Conservation (phyloP, 2,113 vertebrate genomes). For the Rutilus rutilus region DNA sequence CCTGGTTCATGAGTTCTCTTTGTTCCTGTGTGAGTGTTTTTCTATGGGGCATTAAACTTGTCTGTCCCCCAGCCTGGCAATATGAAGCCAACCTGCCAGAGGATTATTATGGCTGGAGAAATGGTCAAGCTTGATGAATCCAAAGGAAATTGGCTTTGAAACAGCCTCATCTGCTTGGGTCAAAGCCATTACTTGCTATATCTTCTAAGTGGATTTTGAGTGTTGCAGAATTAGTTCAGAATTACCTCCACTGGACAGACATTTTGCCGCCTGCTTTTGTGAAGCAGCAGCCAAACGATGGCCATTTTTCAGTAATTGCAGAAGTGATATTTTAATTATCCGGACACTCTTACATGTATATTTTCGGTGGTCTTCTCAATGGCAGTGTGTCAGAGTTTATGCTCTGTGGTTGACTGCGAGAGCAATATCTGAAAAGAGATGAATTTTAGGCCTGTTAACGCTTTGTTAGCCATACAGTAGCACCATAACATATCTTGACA, state of each 20-base stretch:
- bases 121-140: constrained; percentile 66
- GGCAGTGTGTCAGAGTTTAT: constrained; percentile 17
- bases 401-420: background rate
- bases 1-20: constrained; percentile 34
- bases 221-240: constrained; percentile 73
- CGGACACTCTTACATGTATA: constrained; percentile 64
- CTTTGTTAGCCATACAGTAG: background rate
- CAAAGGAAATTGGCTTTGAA: constrained; percentile 63
- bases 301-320: constrained; percentile 70
- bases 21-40: constrained; percentile 53
- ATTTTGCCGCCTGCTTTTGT: constrained; percentile 63
- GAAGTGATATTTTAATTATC: constrained; percentile 70
- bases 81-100: constrained; percentile 52
- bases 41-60: constrained; percentile 56
- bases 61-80: constrained; percentile 38
- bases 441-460: background rate
- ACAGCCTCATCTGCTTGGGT: constrained; percentile 66
- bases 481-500: background rate
- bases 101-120: constrained; percentile 60
- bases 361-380: constrained; percentile 21
- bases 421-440: constrained; percentile 8
- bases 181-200: constrained; percentile 71
- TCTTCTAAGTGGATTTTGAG: constrained; percentile 66
- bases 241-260: constrained; percentile 64
- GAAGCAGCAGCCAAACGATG: constrained; percentile 63